Conservation (phyloP, 1,140 invertebrate genomes). For the Leptopilina clavipes region DNA sequence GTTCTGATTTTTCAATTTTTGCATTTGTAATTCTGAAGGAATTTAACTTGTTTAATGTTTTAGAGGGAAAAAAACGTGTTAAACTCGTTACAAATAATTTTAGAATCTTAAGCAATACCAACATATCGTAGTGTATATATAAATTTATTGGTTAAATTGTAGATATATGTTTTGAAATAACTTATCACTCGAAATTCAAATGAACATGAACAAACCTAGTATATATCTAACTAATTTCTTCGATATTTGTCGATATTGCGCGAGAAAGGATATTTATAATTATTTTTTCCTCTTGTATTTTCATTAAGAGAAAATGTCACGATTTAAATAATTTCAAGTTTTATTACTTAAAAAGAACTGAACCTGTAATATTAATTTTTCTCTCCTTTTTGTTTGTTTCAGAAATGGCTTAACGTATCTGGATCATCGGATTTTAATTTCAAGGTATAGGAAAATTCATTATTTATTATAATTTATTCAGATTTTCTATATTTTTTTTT, state of each 20-base stretch:
- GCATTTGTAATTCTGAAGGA: slow-evolving; percentile 6
- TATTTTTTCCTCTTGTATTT: background rate
- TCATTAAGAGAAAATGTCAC: background rate
- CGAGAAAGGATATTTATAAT: background rate
- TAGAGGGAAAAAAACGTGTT: background rate
- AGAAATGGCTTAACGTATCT: no score
- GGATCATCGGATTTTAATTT: no score
- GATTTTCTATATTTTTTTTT: no score
- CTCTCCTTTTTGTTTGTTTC: no score
- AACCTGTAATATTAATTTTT: slow-evolving; percentile 45
- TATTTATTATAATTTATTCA: no score
- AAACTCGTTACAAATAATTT: slow-evolving; percentile 22
- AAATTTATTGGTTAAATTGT: slow-evolving; percentile 6
- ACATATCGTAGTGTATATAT: background rate
- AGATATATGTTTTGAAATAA: slow-evolving; percentile 1
- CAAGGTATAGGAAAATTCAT: no score
- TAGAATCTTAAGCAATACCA: slow-evolving; percentile 1
- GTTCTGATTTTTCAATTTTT: slow-evolving; percentile 12
- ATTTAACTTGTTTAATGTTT: slow-evolving; percentile 27
- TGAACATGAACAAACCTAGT: slow-evolving; percentile 13
- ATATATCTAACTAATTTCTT: background rate
- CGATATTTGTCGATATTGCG: background rate
- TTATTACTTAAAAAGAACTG: slow-evolving; percentile 47
- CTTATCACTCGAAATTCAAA: slow-evolving; percentile 3
- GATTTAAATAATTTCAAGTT: slow-evolving; percentile 37